Evolutionary conservation across 2,888 invertebrate species (phyloP), one percentile per base, ranked within the genome.

Genomic region (Aleiodes testaceus): DNA sequence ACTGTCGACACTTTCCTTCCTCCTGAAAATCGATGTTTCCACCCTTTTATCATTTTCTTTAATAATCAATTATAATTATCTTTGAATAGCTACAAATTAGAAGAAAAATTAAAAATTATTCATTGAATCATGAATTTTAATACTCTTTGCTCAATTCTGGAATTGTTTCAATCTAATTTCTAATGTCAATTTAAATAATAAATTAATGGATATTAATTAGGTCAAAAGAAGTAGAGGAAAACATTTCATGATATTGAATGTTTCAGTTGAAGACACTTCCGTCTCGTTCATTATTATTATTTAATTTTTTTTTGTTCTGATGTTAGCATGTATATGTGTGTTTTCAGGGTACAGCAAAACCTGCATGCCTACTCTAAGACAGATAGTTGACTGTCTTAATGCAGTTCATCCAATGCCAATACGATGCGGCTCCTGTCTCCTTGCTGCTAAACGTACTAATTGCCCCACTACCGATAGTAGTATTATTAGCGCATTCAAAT

Each of bases 281-380:
- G 18, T 20, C 4, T 16, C 20, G 30, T 47, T 14, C 5, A 26
- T 26, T 26, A 26, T 26, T 55, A 7, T 26, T 4, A 68, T 66
- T 61, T n/a, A n/a, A n/a, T n/a, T 77, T 76, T 76, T 78, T 81
- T 77, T 77, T 75, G 80, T 82, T 85, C 84, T 86, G 84, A 86
- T 83, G 80, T 79, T 59, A 82, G 86, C 86, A 86, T 86, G 86
- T 86, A 84, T 82, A 81, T 84, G 82, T 84, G 82, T 85, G 67
- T 86, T 88, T 88, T 83, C 89, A 88, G 89, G 88, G 84, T 84
- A 82, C 86, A 79, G 84, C 85, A 87, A 87, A 87, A 87, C 89
- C 90, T 90, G 91, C 91, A 91, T 91, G 91, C 89, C 90, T 90
- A 87, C 89, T 89, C 87, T 91, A 90, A 86, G 82, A 85, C 84